phyloP scores from a whole-genome alignment of 1,140 invertebrate genomes.

The Arion vulgaris region DNA sequence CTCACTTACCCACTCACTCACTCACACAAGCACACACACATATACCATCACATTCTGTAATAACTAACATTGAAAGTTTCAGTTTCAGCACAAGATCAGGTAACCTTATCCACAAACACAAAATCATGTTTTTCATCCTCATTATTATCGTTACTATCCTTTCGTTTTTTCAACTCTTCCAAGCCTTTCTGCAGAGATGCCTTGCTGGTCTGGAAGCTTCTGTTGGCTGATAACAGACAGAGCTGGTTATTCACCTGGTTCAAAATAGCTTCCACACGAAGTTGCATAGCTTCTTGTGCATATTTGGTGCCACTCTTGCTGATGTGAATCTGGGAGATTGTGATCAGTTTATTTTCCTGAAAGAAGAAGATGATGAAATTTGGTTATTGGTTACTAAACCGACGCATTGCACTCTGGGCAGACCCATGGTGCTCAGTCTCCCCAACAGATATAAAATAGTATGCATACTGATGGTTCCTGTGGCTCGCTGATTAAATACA shows the following conservation, averaged over 20 bases:
- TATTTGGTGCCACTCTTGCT: constrained; percentile 42
- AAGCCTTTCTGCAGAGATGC: constrained; percentile 28
- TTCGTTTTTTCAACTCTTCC: not conserved
- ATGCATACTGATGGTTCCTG: too few relatives aligned
- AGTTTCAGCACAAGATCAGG: too few relatives aligned
- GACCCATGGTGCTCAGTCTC: too few relatives aligned
- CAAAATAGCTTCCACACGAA: constrained; percentile 45
- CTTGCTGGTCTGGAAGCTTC: constrained; percentile 52
- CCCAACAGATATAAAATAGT: too few relatives aligned
- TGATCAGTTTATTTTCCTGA: constrained; percentile 57
- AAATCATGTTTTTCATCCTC: not conserved
- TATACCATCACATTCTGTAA: too few relatives aligned
- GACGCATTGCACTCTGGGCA: too few relatives aligned
- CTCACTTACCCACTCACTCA: too few relatives aligned
- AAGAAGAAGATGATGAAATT: constrained; percentile 29
- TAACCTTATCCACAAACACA: not conserved
- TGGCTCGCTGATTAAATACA: too few relatives aligned
- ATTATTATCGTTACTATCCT: not conserved
- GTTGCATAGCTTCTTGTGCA: constrained; percentile 43
- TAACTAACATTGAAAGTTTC: too few relatives aligned
- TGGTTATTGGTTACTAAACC: too few relatives aligned
- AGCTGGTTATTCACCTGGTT: constrained; percentile 53
- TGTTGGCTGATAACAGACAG: constrained; percentile 55
- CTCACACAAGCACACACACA: too few relatives aligned
- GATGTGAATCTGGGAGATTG: constrained; percentile 41